Evolutionary conservation across 2,113 vertebrate species (phyloP).

Genomic region (Clupea harengus): DNA sequence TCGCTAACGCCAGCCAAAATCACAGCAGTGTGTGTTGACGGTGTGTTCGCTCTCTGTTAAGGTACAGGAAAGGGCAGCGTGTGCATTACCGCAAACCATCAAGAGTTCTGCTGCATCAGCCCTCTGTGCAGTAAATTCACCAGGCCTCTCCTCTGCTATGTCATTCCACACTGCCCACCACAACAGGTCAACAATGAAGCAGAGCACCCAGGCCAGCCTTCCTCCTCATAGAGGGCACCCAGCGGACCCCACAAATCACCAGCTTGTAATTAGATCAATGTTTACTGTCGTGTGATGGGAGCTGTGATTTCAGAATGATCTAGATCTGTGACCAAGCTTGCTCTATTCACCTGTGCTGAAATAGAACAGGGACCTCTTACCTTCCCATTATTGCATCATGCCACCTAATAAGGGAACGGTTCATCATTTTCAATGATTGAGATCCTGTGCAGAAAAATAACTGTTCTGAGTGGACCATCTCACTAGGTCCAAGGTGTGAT

Average conservation of each 20-base stretch:
- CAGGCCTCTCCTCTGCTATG: conserved; percentile 72
- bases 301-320: neutral
- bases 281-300: neutral
- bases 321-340: neutral
- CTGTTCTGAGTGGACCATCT: neutral
- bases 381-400: neutral
- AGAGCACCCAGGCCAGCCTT: conserved; percentile 52
- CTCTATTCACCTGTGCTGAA: neutral
- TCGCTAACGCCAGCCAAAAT: conserved; percentile 83
- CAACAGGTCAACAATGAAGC: conserved; percentile 83
- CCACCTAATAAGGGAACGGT: neutral
- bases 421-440: neutral
- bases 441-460: neutral
- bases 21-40: conserved; percentile 82
- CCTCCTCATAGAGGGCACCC: neutral
- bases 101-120: conserved; percentile 82
- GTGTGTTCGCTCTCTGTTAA: conserved; percentile 61
- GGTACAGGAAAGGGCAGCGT: conserved; percentile 65
- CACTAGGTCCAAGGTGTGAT: neutral
- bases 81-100: conserved; percentile 81
- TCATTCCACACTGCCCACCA: conserved; percentile 78
- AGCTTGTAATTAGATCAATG: neutral
- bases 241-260: neutral
- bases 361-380: neutral
- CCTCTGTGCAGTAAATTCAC: conserved; percentile 80